These are phyloP conservation scores for Acanthosepion esculentum DNA, from an alignment of 2,888 invertebrate genomes.

Conservation along the genomic window DNA sequence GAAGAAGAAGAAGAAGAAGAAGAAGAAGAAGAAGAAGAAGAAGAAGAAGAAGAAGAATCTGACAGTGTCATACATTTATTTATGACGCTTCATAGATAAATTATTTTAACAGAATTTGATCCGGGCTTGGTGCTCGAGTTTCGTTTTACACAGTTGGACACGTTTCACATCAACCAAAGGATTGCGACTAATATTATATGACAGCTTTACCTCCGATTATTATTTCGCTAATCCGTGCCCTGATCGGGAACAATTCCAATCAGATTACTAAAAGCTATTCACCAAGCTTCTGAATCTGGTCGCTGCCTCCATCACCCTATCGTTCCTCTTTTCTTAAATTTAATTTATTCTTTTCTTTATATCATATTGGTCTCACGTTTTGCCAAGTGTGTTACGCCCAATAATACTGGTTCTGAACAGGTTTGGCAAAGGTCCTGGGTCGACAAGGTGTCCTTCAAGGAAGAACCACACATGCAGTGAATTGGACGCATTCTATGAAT, in stretches of 20 bases:
- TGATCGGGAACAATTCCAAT: neutral
- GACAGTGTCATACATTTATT: too few relatives aligned
- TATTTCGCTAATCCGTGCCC: neutral
- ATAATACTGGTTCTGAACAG: neutral
- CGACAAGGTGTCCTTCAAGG: neutral
- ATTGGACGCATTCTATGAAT: too few relatives aligned
- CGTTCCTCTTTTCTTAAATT: too few relatives aligned
- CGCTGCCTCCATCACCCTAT: neutral
- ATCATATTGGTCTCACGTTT: neutral
- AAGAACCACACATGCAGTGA: neutral
- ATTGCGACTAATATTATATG: neutral
- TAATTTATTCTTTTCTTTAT: too few relatives aligned
- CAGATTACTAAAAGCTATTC: neutral
- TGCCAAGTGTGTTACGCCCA: neutral
- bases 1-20: too few relatives aligned
- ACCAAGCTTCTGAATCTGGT: neutral
- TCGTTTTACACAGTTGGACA: neutral
- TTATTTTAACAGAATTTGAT: neutral
- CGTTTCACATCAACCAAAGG: neutral
- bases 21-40: too few relatives aligned
- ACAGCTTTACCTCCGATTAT: neutral
- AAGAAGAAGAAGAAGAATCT: too few relatives aligned
- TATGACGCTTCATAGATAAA: too few relatives aligned
- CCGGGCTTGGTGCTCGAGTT: neutral
- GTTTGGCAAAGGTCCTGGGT: neutral